These are phyloP conservation scores for Pavo muticus DNA, from an alignment of 2,113 vertebrate species.

Conservation along the genomic window DNA sequence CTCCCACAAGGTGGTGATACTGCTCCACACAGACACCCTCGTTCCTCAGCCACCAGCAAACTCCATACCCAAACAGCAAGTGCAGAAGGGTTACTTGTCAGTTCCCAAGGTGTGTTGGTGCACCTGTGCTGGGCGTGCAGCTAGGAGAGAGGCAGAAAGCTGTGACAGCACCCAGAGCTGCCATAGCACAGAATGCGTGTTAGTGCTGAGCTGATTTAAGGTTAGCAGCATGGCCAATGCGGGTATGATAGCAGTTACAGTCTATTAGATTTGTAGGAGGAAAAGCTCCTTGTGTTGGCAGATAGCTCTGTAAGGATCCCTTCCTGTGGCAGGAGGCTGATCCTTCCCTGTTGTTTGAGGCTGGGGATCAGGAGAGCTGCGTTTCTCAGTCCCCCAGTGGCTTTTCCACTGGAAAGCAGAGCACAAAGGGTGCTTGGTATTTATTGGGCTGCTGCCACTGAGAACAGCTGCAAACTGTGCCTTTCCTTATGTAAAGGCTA, in stretches of 20 bases:
- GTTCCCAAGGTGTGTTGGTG: fast-evolving
- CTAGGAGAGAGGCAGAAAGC: background rate
- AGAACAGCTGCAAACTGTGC: background rate
- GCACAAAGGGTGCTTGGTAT: background rate
- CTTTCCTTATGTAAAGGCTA: background rate
- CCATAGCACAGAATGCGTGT: fast-evolving
- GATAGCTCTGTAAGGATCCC: background rate
- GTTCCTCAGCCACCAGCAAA: background rate
- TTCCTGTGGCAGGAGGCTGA: background rate
- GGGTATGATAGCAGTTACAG: background rate
- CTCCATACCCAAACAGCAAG: too few species aligned
- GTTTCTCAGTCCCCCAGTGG: background rate
- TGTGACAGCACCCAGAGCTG: background rate
- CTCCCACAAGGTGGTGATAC: background rate
- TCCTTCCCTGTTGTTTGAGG: background rate
- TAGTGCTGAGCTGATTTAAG: background rate
- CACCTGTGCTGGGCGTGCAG: background rate
- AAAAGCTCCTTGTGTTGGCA: background rate
- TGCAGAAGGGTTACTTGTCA: fast-evolving
- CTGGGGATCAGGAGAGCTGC: too few species aligned
- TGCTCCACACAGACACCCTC: background rate
- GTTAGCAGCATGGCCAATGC: too few species aligned
- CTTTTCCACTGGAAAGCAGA: background rate
- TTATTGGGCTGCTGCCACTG: background rate
- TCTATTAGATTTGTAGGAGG: background rate